Evolutionary conservation across 2,113 vertebrate species (phyloP).

Genomic region (Carassius carassius): DNA sequence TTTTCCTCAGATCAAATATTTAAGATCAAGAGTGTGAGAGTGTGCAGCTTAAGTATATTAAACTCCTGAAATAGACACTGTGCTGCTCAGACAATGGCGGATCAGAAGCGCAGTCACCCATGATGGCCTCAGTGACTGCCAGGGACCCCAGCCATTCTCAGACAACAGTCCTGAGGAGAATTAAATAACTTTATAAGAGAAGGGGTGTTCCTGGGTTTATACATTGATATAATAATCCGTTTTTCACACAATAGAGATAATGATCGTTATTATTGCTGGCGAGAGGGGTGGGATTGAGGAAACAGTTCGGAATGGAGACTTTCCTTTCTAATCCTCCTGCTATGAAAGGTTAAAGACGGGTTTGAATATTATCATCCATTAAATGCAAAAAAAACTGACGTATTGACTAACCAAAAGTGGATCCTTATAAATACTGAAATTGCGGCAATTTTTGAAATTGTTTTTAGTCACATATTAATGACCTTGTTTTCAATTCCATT

Average conservation of each 20-base stretch:
- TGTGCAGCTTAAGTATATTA: conserved; percentile 49
- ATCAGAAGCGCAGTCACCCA: conserved; percentile 67
- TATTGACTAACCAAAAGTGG: no score
- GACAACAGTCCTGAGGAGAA: conserved; percentile 66
- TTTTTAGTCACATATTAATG: no score
- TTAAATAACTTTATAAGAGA: conserved; percentile 77
- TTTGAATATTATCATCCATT: conserved; percentile 71
- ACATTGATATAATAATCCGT: conserved; percentile 79
- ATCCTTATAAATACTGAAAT: no score
- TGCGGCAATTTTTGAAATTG: no score
- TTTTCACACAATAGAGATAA: conserved; percentile 81
- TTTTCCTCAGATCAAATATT: no score
- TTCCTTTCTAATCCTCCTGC: conserved; percentile 76
- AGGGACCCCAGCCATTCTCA: conserved; percentile 65
- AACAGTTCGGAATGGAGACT: conserved; percentile 74
- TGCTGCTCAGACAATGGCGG: conserved; percentile 59
- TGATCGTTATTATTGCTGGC: conserved; percentile 79
- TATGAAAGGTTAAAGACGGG: conserved; percentile 80
- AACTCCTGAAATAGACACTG: conserved; percentile 44
- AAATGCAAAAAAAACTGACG: no score
- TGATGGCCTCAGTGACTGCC: conserved; percentile 69
- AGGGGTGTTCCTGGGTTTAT: conserved; percentile 77
- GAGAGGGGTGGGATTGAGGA: conserved; percentile 73
- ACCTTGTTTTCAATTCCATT: no score
- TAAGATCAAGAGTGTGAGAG: conserved; percentile 23